Percentiles rank a stretch among this genome's conserved stretches.
Conservation (phyloP, 2,113 vertebrate species). For the Psittacara wagleri region DNA sequence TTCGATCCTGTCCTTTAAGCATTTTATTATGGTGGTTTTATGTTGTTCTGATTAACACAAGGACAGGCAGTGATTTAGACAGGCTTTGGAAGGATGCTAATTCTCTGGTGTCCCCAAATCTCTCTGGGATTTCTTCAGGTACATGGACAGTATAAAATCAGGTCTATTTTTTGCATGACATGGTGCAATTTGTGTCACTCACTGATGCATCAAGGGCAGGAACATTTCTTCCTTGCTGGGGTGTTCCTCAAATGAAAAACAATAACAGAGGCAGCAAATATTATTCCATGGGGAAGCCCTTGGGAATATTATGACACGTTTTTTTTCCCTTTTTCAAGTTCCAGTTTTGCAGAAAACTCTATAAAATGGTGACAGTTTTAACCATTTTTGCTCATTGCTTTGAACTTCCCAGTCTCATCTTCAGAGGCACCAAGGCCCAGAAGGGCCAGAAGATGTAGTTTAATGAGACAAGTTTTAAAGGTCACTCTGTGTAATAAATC, state of each 20-base stretch:
- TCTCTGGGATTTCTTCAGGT: neutral
- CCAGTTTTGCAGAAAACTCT: neutral
- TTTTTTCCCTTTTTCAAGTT: neutral
- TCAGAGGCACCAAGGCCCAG: constrained; percentile 37
- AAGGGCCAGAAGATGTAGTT: constrained; percentile 65
- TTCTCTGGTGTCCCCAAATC: neutral
- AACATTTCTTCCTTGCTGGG: neutral
- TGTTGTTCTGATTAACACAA: neutral
- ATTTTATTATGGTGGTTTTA: neutral
- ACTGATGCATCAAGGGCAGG: neutral
- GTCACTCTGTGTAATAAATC: constrained; percentile 68
- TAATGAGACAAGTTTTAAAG: constrained; percentile 74
- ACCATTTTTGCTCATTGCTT: constrained; percentile 63
- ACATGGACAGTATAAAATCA: neutral
- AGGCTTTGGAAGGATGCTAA: neutral
- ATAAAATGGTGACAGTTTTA: constrained; percentile 56
- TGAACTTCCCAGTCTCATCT: constrained; percentile 37
- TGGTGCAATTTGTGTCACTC: accelerated
- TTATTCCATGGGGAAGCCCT: neutral
- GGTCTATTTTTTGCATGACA: accelerated
- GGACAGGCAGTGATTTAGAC: neutral
- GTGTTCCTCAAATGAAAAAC: neutral
- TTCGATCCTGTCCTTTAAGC: neutral
- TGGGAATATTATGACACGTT: neutral
- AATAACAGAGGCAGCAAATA: neutral